Evolutionary conservation across 2,797 vertebrate species (phyloP).

Genomic region (Platyrinchus mystaceus): DNA sequence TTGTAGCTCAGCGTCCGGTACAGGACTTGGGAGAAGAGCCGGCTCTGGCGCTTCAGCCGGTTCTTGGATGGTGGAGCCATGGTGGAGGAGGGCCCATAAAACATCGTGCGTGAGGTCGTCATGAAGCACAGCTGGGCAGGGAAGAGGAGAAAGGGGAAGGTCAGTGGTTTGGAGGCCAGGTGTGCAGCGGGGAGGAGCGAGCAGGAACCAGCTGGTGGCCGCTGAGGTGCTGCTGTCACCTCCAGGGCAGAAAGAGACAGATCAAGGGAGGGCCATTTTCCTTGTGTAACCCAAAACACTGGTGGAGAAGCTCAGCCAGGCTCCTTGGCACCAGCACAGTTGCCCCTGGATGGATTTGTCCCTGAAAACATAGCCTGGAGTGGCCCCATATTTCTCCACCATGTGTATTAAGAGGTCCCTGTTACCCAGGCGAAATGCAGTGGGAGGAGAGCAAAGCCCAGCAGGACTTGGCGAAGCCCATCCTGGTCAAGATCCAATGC

Average conservation of each 20-base stretch:
- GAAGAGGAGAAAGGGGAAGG: not conserved
- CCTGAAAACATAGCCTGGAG: not conserved
- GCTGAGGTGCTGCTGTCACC: rapidly evolving
- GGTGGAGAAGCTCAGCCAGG: not conserved
- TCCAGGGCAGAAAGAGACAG: not conserved
- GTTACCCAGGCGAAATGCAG: not conserved
- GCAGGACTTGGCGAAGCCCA: not conserved
- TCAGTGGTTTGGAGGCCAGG: not conserved
- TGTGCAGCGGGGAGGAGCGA: not conserved
- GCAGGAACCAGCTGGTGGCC: not conserved
- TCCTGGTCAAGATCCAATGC: constrained; percentile 12
- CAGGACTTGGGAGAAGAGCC: constrained; percentile 88
- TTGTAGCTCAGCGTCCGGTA: constrained; percentile 93
- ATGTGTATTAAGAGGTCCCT: not conserved
- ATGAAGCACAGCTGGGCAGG: constrained; percentile 10
- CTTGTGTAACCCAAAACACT: not conserved
- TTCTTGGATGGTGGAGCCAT: constrained; percentile 92
- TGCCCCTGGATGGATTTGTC: not conserved
- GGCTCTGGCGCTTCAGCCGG: constrained; percentile 90
- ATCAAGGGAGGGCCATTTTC: rapidly evolving
- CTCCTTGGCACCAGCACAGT: not conserved
- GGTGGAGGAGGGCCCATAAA: constrained; percentile 89
- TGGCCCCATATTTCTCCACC: not conserved
- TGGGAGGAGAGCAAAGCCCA: not conserved
- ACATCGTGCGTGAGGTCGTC: constrained; percentile 79